Evolutionary conservation across 2,113 vertebrate genomes (phyloP).

Genomic region (Tachuris rubrigastra): DNA sequence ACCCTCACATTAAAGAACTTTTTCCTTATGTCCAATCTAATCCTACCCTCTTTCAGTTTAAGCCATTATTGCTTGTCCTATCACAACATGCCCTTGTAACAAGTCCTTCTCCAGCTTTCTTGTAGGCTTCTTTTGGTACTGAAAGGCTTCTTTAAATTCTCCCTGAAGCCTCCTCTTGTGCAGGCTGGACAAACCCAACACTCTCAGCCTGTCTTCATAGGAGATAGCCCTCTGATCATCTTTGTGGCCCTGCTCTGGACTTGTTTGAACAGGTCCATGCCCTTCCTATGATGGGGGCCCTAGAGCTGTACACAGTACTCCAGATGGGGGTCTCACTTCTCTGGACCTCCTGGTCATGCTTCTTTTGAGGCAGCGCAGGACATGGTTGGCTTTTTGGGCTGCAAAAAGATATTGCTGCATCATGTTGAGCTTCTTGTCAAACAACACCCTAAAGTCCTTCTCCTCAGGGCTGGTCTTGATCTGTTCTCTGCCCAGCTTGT

Average conservation of each 20-base stretch:
- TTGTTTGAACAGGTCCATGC: rapidly evolving
- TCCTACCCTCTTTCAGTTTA: background rate
- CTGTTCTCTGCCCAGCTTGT: background rate
- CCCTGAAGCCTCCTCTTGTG: background rate
- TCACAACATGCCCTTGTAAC: background rate
- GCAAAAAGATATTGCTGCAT: background rate
- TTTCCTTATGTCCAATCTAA: background rate
- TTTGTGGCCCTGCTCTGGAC: background rate
- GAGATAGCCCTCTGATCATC: background rate
- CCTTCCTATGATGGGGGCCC: background rate
- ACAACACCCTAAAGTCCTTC: background rate
- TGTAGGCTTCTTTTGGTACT: background rate
- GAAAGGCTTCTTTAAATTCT: background rate
- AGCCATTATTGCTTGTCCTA: background rate
- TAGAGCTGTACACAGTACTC: background rate
- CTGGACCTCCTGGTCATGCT: background rate
- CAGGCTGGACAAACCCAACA: background rate
- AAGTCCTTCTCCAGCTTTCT: background rate
- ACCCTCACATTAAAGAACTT: background rate
- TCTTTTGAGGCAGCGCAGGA: background rate
- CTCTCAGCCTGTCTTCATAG: background rate
- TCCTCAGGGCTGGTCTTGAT: background rate
- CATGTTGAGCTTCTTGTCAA: background rate
- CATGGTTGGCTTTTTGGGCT: background rate
- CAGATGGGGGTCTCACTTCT: background rate